These are phyloP conservation scores for Tauraco hartlaubi DNA, from an alignment of 2,797 vertebrate genomes.

Conservation along the genomic window DNA sequence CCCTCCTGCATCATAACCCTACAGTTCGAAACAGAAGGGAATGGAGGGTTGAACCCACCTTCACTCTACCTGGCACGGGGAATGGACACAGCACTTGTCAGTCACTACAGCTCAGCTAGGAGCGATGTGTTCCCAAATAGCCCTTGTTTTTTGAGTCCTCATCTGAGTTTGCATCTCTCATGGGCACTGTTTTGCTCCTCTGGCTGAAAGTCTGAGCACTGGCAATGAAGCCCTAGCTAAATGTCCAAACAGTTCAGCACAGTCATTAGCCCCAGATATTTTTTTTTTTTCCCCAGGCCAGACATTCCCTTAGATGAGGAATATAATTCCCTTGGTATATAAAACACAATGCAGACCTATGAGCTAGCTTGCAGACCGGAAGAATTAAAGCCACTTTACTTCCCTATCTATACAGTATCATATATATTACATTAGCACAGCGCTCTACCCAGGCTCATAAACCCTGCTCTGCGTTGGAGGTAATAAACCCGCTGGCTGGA, in stretches of 20 bases:
- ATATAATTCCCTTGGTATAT: neutral
- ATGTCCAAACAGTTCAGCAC: neutral
- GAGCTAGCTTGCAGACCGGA: neutral
- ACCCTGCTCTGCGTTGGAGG: neutral
- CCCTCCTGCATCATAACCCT: neutral
- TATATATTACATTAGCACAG: neutral
- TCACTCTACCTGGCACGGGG: neutral
- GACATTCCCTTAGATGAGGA: neutral
- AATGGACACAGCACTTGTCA: neutral
- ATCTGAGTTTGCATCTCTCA: neutral
- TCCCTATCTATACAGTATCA: neutral
- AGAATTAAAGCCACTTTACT: slow-evolving; percentile 29
- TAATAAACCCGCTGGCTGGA: neutral
- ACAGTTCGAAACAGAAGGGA: neutral
- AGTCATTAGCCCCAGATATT: neutral
- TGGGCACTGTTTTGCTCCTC: neutral
- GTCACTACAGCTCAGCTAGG: neutral
- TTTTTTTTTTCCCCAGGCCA: neutral
- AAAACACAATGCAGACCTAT: neutral
- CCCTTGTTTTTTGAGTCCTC: neutral
- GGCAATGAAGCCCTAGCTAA: neutral
- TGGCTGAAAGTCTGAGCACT: neutral
- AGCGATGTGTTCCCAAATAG: neutral
- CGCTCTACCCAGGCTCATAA: neutral
- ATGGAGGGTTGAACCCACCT: neutral